Conservation (phyloP, 1,140 invertebrate genomes). For the Agrilus planipennis region DNA sequence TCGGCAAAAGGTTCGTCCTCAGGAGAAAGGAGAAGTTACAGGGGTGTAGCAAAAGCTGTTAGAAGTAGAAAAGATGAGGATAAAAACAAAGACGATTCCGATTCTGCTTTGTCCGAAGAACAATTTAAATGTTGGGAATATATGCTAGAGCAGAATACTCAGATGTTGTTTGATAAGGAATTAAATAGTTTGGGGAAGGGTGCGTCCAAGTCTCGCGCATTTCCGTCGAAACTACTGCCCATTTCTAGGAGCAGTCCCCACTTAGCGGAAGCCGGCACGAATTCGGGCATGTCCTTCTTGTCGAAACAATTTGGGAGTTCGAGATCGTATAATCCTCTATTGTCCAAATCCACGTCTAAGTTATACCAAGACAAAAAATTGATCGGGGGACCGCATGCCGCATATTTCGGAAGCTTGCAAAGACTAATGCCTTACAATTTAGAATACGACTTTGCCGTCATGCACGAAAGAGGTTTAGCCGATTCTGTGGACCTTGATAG, state of each 20-base stretch:
- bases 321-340: conserved; percentile 51
- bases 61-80: conserved; percentile 41
- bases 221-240: conserved; percentile 37
- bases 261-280: conserved; percentile 36
- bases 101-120: conserved; percentile 58
- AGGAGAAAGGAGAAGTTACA: conserved; percentile 40
- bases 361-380: conserved; percentile 37
- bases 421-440: conserved; percentile 73
- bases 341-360: conserved; percentile 30
- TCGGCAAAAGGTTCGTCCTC: conserved; percentile 27
- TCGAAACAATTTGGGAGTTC: conserved; percentile 68
- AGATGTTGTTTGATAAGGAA: conserved; percentile 77
- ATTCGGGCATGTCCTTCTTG: conserved; percentile 38
- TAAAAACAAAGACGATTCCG: conserved; percentile 43
- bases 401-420: conserved; percentile 74
- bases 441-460: conserved; percentile 71
- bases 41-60: conserved; percentile 42
- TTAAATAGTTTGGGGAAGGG: conserved; percentile 61
- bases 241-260: conserved; percentile 46
- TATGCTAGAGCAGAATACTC: conserved; percentile 83
- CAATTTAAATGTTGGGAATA: conserved; percentile 89
- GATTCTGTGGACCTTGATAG: conserved; percentile 67
- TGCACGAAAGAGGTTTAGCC: conserved; percentile 55
- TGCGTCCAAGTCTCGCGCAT: conserved; percentile 37
- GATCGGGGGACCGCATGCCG: conserved; percentile 60